These are phyloP conservation scores for Holocentrus rufus DNA, from an alignment of 2,797 vertebrate species.

Conservation along the genomic window DNA sequence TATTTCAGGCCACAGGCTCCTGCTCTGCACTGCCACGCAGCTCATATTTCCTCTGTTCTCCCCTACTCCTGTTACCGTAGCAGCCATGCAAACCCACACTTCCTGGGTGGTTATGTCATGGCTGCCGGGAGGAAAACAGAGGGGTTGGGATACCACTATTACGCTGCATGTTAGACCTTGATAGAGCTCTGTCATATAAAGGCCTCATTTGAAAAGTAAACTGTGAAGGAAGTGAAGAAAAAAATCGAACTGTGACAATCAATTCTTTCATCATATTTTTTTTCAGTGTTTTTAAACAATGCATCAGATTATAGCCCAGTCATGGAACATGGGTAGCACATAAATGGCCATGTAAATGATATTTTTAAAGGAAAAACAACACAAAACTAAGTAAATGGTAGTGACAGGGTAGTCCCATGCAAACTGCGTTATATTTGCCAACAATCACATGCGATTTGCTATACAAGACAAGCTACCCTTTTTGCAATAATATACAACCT, in stretches of 20 bases:
- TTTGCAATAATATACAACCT: constrained; percentile 21
- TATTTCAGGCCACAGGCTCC: constrained; percentile 63
- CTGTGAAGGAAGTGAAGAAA: background rate
- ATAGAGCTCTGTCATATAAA: constrained; percentile 12
- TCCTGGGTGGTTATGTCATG: constrained; percentile 72
- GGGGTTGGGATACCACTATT: constrained; percentile 32
- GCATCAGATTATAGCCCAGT: background rate
- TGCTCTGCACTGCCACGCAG: constrained; percentile 53
- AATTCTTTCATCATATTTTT: too few relatives aligned
- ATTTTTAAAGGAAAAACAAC: background rate
- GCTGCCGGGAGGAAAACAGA: constrained; percentile 45
- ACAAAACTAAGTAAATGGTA: background rate
- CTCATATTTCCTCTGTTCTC: constrained; percentile 75
- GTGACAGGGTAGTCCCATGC: background rate
- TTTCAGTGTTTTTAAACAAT: background rate
- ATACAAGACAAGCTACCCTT: background rate
- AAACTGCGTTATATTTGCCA: background rate
- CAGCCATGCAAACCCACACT: constrained; percentile 70
- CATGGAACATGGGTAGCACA: background rate
- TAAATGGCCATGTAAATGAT: background rate
- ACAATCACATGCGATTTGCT: constrained; percentile 21
- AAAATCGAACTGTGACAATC: background rate
- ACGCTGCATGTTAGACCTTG: constrained; percentile 10
- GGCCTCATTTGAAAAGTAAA: constrained; percentile 27
- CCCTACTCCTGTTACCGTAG: constrained; percentile 73